Percentiles rank a stretch among this genome's conserved stretches.
Evolutionary conservation across 2,113 vertebrate species (phyloP).

Genomic region (Hippocampus abdominalis): DNA sequence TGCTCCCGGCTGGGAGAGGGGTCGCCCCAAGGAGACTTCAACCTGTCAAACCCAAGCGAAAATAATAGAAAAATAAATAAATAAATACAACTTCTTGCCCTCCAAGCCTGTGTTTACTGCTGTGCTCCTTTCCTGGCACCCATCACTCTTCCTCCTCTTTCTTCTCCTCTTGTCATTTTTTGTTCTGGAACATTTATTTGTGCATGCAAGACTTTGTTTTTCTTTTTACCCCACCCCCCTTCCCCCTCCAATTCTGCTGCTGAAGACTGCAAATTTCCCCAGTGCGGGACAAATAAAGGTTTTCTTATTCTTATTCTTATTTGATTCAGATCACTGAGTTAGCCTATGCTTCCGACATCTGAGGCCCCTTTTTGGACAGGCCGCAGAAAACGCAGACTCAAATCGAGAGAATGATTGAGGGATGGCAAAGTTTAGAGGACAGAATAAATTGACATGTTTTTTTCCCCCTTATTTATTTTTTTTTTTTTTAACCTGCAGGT

Average conservation of each 20-base stretch:
- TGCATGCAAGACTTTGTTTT: no score
- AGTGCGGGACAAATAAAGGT: no score
- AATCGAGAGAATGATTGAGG: slow-evolving; percentile 14
- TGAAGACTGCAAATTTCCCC: no score
- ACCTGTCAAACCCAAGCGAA: slow-evolving; percentile 70
- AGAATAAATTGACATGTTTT: slow-evolving; percentile 23
- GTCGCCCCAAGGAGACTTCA: slow-evolving; percentile 68
- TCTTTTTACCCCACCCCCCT: no score
- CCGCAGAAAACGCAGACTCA: slow-evolving; percentile 41
- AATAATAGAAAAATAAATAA: slow-evolving; percentile 27
- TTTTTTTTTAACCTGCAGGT: slow-evolving; percentile 1
- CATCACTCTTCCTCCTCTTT: slow-evolving; percentile 44
- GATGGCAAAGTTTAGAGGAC: slow-evolving; percentile 28
- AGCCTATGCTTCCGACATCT: slow-evolving; percentile 56
- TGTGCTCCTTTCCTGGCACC: slow-evolving; percentile 46
- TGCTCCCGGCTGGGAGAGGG: slow-evolving; percentile 61
- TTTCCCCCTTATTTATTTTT: slow-evolving; percentile 23
- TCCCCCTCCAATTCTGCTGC: no score
- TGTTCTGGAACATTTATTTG: no score
- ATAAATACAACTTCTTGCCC: slow-evolving; percentile 62
- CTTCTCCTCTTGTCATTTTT: slow-evolving; percentile 51
- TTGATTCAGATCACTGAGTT: slow-evolving; percentile 71
- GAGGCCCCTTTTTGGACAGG: slow-evolving; percentile 60
- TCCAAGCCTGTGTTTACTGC: slow-evolving; percentile 62
- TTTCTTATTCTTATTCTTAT: no score